Conservation (phyloP, 2,888 invertebrate species). For the Hedya salicella region DNA sequence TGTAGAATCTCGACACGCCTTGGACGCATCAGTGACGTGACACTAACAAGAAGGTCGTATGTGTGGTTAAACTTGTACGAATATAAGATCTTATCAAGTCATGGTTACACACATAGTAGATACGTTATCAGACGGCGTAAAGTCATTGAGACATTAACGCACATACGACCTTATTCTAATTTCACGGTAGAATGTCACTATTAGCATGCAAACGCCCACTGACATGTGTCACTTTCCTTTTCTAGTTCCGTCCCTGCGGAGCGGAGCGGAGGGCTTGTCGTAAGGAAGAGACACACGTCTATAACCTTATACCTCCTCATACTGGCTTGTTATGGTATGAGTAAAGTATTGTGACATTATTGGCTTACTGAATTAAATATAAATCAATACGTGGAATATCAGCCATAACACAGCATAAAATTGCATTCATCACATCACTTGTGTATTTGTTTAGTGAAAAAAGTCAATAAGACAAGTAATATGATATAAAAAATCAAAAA, state of each 20-base stretch:
- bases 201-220: slow-evolving; percentile 37
- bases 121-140: background rate
- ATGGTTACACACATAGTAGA: background rate
- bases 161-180: slow-evolving; percentile 9
- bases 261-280: slow-evolving; percentile 28
- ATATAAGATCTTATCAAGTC: background rate
- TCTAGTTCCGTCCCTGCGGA: slow-evolving; percentile 33
- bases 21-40: background rate
- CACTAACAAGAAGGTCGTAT: background rate
- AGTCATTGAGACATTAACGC: background rate
- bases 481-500: too few relatives aligned
- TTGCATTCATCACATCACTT: too few relatives aligned
- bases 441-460: too few relatives aligned
- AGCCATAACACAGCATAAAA: too few relatives aligned
- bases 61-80: background rate
- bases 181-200: slow-evolving; percentile 22
- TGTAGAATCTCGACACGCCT: slow-evolving; percentile 14
- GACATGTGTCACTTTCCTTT: slow-evolving; percentile 42
- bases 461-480: too few relatives aligned
- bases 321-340: slow-evolving; percentile 10
- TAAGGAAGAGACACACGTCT: slow-evolving; percentile 13
- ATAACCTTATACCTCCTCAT: too few relatives aligned
- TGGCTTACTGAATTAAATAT: slow-evolving; percentile 8
- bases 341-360: slow-evolving; percentile 1
- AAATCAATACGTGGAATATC: background rate